Conservation (phyloP, 2,113 vertebrate species). For the Ammodytes marinus region DNA sequence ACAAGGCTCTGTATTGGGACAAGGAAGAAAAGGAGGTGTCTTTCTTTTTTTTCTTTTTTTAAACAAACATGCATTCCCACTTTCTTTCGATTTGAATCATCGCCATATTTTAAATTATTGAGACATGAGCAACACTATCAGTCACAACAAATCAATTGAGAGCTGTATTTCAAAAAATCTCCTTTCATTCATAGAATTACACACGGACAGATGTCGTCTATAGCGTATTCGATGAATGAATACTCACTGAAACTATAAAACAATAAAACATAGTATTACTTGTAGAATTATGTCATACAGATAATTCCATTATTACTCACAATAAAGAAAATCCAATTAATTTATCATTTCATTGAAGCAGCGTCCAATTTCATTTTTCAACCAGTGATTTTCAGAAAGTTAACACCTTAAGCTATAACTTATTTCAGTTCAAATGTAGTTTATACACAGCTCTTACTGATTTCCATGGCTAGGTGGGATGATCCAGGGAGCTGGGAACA, state of each 20-base stretch:
- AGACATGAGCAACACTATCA: background rate
- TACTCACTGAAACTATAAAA: too few relatives aligned
- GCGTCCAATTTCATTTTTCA: too few relatives aligned
- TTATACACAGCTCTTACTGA: conserved; percentile 80
- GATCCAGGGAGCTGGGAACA: conserved; percentile 82
- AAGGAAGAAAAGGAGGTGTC: background rate
- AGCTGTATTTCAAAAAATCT: background rate
- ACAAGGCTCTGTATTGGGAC: conserved; percentile 81
- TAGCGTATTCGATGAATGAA: too few relatives aligned
- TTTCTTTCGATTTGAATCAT: background rate
- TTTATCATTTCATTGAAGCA: too few relatives aligned
- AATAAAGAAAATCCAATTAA: too few relatives aligned
- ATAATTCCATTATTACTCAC: too few relatives aligned
- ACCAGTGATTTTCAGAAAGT: background rate
- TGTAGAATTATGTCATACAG: too few relatives aligned
- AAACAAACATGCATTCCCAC: background rate
- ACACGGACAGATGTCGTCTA: background rate
- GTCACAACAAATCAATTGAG: background rate
- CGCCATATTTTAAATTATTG: too few relatives aligned
- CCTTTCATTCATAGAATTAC: background rate
- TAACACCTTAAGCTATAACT: background rate
- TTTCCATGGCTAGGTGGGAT: conserved; percentile 73
- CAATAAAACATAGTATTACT: too few relatives aligned
- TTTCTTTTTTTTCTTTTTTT: background rate
- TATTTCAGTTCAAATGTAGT: background rate